A percentile compares a stretch with the other conserved stretches of the same genome.
Evolutionary conservation across 2,888 invertebrate genomes (phyloP).

Genomic region (Julus scandinavius): DNA sequence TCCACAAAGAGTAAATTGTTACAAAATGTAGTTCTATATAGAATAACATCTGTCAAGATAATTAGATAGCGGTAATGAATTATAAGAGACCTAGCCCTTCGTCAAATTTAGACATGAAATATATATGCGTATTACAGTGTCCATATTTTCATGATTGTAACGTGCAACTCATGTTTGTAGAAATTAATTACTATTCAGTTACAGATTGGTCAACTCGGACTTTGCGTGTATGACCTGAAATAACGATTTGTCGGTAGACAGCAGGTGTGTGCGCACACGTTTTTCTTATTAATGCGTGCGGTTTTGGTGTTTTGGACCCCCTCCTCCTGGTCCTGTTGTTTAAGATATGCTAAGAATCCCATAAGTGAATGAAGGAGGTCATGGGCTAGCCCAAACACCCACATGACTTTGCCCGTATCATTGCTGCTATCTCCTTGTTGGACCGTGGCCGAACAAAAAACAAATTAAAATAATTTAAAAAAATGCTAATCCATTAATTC

Average conservation of each 20-base stretch:
- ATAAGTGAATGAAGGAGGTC: constrained; percentile 46
- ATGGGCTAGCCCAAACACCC: constrained; percentile 42
- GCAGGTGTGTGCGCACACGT: constrained; percentile 38
- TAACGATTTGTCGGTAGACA: constrained; percentile 3
- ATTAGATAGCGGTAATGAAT: not conserved
- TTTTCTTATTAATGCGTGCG: constrained; percentile 16
- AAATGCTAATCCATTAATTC: constrained; percentile 46
- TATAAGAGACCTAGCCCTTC: not conserved
- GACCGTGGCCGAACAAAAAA: constrained; percentile 13
- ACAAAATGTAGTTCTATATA: too few species aligned
- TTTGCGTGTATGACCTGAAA: not conserved
- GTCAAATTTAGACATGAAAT: not conserved
- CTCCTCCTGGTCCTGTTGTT: constrained; percentile 18
- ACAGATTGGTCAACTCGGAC: not conserved
- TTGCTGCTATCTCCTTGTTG: not conserved
- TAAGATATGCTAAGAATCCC: constrained; percentile 45
- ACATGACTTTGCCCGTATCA: not conserved
- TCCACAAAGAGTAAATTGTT: too few species aligned
- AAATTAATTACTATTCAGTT: not conserved
- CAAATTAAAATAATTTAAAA: constrained; percentile 42
- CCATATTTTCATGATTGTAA: not conserved
- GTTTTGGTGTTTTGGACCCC: constrained; percentile 35
- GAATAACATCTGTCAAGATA: not conserved
- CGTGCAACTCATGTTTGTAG: not conserved
- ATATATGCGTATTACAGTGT: not conserved